Evolutionary conservation across 1,140 invertebrate species (phyloP), one percentile per base, ranked within the genome.

Genomic region (Trachymyrmex cornetzi): DNA sequence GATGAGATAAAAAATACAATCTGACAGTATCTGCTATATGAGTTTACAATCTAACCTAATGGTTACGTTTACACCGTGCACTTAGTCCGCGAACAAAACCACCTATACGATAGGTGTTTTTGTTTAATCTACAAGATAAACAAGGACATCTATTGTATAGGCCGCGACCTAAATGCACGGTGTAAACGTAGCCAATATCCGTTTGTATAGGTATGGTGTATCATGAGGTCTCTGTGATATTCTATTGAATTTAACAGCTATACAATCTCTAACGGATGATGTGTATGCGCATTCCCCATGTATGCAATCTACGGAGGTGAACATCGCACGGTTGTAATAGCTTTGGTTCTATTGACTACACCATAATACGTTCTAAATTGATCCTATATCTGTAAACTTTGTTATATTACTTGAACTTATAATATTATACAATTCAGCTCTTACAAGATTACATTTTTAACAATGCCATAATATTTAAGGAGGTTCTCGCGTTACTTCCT

Each of bases 261-360:
- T 74, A 53, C 34, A 74, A 69, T 72, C 38, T n/a, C 38, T n/a
- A 84, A 63, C 38, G 80, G 80, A 84, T 84, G 80, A 84, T 84
- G 38, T 84, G 7, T 74, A 84, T 84, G 55, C 71, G 38, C n/a
- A 48, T 55, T 63, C 55, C 24, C 7, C 38, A n/a, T 38, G 50
- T 80, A 61, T 50, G 38, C 67, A 67, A 82, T 82, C 55, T 48
- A 82, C 79, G 55, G 24, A 82, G 69, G 55, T 72, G 80, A 84
- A 75, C 69, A 75, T 75, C 38, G 55, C 74, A 84, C 80, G 69
- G 69, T 84, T 84, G 69, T 84, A 75, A 84, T 74, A 84, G 69
- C 69, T 61, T 38, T 61, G 80, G 38, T 84, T 11, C 69, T 75
- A 75, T 84, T 84, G 55, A 84, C 38, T 75, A 30, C 38, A 66